Evolutionary conservation across 2,113 vertebrate genomes (phyloP).

Genomic region (Plectropomus leopardus): DNA sequence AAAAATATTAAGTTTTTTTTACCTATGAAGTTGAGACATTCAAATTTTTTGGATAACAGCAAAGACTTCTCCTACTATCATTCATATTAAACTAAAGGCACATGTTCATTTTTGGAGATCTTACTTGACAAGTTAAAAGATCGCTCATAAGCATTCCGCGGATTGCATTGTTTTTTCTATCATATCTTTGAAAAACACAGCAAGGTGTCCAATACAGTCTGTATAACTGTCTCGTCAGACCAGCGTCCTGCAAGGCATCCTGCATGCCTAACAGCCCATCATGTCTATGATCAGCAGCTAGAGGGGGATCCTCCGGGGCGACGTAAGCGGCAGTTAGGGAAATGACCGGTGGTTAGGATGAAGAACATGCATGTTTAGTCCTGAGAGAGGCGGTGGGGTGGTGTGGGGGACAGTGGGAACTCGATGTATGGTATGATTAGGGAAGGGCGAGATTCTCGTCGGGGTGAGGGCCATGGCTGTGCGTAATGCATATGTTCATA

Average conservation of each 20-base stretch:
- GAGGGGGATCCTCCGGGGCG: conserved; percentile 29
- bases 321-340: conserved; percentile 74
- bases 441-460: conserved; percentile 16
- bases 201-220: neutral
- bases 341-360: conserved; percentile 76
- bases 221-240: conserved; percentile 2
- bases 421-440: conserved; percentile 56
- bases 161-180: neutral
- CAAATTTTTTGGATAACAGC: neutral
- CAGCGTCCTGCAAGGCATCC: conserved; percentile 30
- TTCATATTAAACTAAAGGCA: neutral
- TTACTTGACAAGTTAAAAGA: neutral
- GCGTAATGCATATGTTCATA: conserved; percentile 56
- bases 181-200: neutral
- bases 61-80: neutral
- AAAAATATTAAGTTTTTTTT: neutral
- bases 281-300: conserved; percentile 68
- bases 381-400: conserved; percentile 43
- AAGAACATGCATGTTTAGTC: conserved; percentile 62
- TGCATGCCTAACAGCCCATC: conserved; percentile 47
- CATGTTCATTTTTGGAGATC: neutral
- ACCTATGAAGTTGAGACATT: neutral
- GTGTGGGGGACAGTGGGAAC: conserved; percentile 38
- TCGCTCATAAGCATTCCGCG: neutral
- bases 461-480: conserved; percentile 52